Evolutionary conservation across 2,113 vertebrate genomes (phyloP).

Genomic region (Etia nguti): DNA sequence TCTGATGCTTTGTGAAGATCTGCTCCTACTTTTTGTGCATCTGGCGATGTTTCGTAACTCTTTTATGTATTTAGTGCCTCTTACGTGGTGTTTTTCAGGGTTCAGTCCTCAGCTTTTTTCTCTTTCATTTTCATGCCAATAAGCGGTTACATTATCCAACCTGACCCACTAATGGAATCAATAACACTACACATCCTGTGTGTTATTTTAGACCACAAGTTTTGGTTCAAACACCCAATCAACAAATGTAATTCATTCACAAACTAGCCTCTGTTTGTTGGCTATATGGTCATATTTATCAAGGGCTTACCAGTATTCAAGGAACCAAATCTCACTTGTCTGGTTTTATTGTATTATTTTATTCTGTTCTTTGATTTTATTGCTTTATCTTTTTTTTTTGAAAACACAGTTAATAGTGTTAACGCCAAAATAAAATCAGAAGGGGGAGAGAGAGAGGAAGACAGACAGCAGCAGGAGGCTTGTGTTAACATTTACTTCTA

Average conservation of each 20-base stretch:
- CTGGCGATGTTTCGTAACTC: background rate
- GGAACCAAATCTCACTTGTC: background rate
- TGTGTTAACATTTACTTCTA: background rate
- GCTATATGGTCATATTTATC: background rate
- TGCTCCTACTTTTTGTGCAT: background rate
- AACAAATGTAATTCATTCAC: background rate
- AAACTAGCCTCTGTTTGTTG: background rate
- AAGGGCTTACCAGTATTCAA: background rate
- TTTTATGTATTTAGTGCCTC: background rate
- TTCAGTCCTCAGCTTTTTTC: background rate
- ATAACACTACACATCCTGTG: background rate
- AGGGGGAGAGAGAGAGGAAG: background rate
- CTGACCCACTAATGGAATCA: background rate
- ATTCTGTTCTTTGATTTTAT: background rate
- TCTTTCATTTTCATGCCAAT: background rate
- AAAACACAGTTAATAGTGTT: background rate
- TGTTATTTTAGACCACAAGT: background rate
- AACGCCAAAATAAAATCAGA: background rate
- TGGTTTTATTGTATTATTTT: background rate
- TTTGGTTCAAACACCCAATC: background rate
- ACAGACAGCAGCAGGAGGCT: background rate
- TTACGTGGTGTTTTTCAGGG: background rate
- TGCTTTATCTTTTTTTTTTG: accelerated
- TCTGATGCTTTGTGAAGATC: background rate
- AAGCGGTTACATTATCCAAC: background rate